These are phyloP conservation scores for Gymnarchus niloticus DNA, from an alignment of 2,113 vertebrate species.

Conservation along the genomic window DNA sequence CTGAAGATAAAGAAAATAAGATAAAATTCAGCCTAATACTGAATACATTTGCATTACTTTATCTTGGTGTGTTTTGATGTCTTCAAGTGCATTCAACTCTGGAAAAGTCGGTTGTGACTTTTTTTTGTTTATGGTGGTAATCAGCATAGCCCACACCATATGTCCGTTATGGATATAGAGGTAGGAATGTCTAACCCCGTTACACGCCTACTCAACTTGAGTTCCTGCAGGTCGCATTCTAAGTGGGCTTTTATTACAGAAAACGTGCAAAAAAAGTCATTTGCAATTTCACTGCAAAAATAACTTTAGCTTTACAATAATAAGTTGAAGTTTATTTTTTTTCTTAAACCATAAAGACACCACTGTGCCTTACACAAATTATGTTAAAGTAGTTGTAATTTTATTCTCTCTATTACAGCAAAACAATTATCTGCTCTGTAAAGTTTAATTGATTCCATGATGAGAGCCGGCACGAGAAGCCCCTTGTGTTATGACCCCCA, in stretches of 20 bases:
- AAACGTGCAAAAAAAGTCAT: not conserved
- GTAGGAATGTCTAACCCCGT: not conserved
- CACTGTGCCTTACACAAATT: constrained; percentile 9
- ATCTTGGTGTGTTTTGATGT: not conserved
- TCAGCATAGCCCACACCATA: not conserved
- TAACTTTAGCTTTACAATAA: constrained; percentile 4
- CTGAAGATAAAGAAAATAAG: not conserved
- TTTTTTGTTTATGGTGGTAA: constrained; percentile 5
- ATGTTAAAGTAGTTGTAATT: constrained; percentile 5
- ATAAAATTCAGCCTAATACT: not conserved
- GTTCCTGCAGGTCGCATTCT: not conserved
- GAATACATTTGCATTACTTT: not conserved
- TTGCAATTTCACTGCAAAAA: not conserved
- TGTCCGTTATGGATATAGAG: not conserved
- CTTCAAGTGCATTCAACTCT: not conserved
- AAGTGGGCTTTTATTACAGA: not conserved
- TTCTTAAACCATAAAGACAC: not conserved
- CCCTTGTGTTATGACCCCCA: not conserved
- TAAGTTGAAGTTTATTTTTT: not conserved
- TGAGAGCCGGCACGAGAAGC: not conserved
- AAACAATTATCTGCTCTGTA: constrained; percentile 15
- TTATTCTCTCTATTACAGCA: constrained; percentile 6
- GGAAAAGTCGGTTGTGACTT: not conserved
- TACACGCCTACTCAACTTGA: not conserved
- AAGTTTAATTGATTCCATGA: constrained; percentile 13